Evolutionary conservation across 1,140 invertebrate species (phyloP).

Genomic region (Zaprionus ghesquierei): DNA sequence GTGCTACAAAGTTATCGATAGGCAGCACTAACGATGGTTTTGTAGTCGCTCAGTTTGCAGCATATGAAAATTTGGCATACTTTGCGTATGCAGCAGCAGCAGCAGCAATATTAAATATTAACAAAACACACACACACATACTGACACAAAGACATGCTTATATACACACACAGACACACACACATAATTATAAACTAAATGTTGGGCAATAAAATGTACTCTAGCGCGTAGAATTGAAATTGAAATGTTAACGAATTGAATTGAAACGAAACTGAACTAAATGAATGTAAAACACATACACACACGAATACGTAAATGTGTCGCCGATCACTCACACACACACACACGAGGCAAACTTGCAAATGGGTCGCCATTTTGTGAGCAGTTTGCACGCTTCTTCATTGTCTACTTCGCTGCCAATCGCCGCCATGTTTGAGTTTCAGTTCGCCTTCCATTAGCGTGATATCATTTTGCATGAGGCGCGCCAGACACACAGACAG

Average conservation of each 20-base stretch:
- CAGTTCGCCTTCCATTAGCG: slow-evolving; percentile 25
- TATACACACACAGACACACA: slow-evolving; percentile 26
- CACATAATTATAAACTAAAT: slow-evolving; percentile 62
- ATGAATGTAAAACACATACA: slow-evolving; percentile 3
- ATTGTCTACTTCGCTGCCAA: slow-evolving; percentile 29
- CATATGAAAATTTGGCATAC: background rate
- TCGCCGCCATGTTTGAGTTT: slow-evolving; percentile 47
- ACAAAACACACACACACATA: slow-evolving; percentile 10
- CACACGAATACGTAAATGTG: background rate
- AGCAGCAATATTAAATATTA: slow-evolving; percentile 14
- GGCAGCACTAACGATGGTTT: background rate
- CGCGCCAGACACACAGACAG: slow-evolving; percentile 2
- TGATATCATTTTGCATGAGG: slow-evolving; percentile 35
- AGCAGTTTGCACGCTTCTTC: slow-evolving; percentile 45
- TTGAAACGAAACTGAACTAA: slow-evolving; percentile 12
- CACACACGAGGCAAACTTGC: slow-evolving; percentile 5
- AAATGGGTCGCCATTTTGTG: slow-evolving; percentile 30
- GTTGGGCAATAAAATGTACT: slow-evolving; percentile 71
- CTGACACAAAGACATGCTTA: slow-evolving; percentile 40
- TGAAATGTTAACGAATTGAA: slow-evolving; percentile 49
- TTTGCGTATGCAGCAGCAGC: slow-evolving; percentile 11
- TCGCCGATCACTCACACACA: slow-evolving; percentile 16
- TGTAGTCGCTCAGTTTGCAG: background rate
- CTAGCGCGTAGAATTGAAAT: slow-evolving; percentile 46
- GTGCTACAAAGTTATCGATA: no score